Conservation (phyloP, 2,888 invertebrate species). For the Hyposoter dolosus region DNA sequence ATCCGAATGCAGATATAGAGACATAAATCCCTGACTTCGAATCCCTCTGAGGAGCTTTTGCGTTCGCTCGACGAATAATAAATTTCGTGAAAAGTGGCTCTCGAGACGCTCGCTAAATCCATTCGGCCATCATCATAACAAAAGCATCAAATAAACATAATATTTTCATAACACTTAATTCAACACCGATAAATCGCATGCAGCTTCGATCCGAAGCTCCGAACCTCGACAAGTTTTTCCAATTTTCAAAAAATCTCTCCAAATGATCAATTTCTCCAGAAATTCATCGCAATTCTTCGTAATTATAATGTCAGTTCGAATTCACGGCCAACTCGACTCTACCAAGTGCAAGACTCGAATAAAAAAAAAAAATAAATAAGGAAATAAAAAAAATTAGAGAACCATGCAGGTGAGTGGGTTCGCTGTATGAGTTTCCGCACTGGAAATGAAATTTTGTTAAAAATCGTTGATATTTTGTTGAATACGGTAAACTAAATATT, state of each 20-base stretch:
- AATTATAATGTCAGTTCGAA: not conserved
- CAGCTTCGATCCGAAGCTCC: not conserved
- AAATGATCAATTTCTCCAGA: not conserved
- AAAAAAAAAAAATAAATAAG: not conserved
- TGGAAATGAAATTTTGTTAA: no score
- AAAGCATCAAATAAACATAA: not conserved
- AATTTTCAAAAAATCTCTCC: not conserved
- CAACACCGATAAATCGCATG: slow-evolving; percentile 13
- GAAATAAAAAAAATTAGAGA: not conserved
- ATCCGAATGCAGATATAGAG: slow-evolving; percentile 67
- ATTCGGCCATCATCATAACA: slow-evolving; percentile 27
- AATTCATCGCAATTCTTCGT: not conserved
- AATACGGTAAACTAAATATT: no score
- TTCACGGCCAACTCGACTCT: not conserved
- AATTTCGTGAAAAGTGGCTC: slow-evolving; percentile 51
- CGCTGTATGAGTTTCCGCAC: not conserved
- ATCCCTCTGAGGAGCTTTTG: slow-evolving; percentile 48
- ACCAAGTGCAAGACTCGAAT: no score
- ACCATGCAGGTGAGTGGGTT: slow-evolving; percentile 7
- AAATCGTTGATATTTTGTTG: no score
- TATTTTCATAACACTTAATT: slow-evolving; percentile 37
- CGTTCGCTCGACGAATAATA: slow-evolving; percentile 18
- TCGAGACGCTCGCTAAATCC: slow-evolving; percentile 51
- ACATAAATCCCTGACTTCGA: slow-evolving; percentile 65
- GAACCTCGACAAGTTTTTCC: not conserved